These are phyloP conservation scores for Cyclopterus lumpus DNA, from an alignment of 2,797 vertebrate species.

Conservation along the genomic window DNA sequence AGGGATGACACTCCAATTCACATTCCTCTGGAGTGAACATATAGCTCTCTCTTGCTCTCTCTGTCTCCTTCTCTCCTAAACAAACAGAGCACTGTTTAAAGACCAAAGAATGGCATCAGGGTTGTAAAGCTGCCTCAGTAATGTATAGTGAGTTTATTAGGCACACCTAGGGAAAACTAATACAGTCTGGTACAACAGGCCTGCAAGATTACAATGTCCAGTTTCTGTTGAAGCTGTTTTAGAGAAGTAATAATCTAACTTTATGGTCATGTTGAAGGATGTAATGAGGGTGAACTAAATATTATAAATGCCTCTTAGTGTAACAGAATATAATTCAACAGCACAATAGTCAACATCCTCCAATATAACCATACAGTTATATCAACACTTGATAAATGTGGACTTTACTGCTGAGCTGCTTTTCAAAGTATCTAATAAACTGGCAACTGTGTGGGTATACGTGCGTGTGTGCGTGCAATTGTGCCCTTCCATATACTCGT, in stretches of 20 bases:
- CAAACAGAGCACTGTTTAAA: constrained; percentile 57
- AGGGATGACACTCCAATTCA: constrained; percentile 49
- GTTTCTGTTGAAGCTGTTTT: not conserved
- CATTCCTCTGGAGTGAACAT: constrained; percentile 74
- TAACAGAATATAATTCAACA: not conserved
- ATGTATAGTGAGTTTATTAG: constrained; percentile 18
- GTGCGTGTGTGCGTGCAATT: not conserved
- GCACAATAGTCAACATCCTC: not conserved
- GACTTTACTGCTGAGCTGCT: no score
- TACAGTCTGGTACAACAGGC: not conserved
- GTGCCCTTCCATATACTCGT: not conserved
- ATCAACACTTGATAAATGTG: no score
- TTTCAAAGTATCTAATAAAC: no score
- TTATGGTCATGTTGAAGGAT: constrained; percentile 2
- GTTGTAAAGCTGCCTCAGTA: constrained; percentile 14
- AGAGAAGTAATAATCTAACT: constrained; percentile 1
- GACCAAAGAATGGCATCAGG: constrained; percentile 20
- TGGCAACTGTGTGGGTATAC: no score
- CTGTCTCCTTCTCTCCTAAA: constrained; percentile 47
- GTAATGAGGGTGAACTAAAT: not conserved
- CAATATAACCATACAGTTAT: constrained; percentile 18
- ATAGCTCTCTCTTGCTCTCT: constrained; percentile 45
- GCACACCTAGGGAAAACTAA: constrained; percentile 5
- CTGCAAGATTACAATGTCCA: not conserved
- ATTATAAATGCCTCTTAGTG: not conserved